These are phyloP conservation scores for Caenorhabditis auriculariae DNA, from an alignment of 2,888 invertebrate genomes.

Conservation along the genomic window DNA sequence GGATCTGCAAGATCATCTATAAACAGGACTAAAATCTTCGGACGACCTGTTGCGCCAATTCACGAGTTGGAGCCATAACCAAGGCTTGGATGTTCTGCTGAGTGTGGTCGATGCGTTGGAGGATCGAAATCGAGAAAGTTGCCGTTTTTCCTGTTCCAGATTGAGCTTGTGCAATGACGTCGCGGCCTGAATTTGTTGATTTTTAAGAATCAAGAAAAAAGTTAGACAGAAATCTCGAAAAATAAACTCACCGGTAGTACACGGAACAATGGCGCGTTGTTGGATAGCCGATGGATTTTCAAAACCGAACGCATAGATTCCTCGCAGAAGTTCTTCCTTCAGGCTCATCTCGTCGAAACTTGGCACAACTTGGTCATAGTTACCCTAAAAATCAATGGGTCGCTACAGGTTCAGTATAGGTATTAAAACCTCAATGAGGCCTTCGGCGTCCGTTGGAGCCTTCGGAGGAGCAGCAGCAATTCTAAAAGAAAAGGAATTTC, in stretches of 20 bases:
- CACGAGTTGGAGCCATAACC: constrained; percentile 92
- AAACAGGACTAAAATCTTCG: not conserved
- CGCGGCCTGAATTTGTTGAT: constrained; percentile 81
- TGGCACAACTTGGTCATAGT: constrained; percentile 41
- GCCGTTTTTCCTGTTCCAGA: constrained; percentile 99
- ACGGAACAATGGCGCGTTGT: constrained; percentile 96
- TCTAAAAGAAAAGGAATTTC: not conserved
- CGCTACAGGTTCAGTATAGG: not conserved
- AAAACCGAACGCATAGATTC: constrained; percentile 99
- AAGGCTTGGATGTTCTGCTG: constrained; percentile 88
- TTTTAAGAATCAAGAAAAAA: too few species aligned
- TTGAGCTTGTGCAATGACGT: constrained; percentile 99
- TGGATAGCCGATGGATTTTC: constrained; percentile 99
- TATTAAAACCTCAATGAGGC: constrained; percentile 41
- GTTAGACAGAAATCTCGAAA: not conserved
- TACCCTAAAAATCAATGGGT: constrained; percentile 6
- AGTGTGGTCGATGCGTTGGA: constrained; percentile 90
- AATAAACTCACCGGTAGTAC: constrained; percentile 68
- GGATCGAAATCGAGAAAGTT: constrained; percentile 96
- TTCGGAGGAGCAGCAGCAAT: not conserved
- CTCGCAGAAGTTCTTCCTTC: constrained; percentile 89
- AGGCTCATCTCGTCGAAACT: constrained; percentile 95
- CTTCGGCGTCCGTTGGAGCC: constrained; percentile 18
- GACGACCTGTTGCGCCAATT: constrained; percentile 73
- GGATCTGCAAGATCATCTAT: constrained; percentile 68